A percentile compares a stretch with the other conserved stretches of the same genome.
These are phyloP conservation scores for Catagonus wagneri DNA, from an alignment of 2,113 vertebrate genomes.

Conservation along the genomic window DNA sequence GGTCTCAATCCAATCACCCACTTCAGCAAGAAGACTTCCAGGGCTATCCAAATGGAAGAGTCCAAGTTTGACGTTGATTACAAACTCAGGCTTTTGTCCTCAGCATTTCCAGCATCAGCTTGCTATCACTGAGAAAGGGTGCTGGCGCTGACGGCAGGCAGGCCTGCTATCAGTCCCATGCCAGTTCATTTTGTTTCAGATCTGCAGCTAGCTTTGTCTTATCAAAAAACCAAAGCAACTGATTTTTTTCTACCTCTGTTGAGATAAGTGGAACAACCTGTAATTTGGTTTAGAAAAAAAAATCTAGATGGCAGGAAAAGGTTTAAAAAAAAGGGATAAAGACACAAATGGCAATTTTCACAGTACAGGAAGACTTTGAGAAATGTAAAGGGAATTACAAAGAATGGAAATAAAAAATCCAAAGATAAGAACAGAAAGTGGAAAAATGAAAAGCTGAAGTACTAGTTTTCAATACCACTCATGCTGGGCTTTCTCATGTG, in stretches of 20 bases:
- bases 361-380: neutral
- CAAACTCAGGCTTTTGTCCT: neutral
- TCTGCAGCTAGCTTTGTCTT: neutral
- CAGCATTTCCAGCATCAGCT: neutral
- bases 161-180: neutral
- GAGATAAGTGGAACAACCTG: slow-evolving; percentile 61
- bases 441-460: neutral
- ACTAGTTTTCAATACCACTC: neutral
- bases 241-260: slow-evolving; percentile 56
- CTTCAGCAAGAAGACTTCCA: slow-evolving; percentile 47
- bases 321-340: slow-evolving; percentile 54
- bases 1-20: neutral
- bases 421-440: neutral
- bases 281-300: slow-evolving; percentile 64
- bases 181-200: neutral
- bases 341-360: slow-evolving; percentile 25
- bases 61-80: slow-evolving; percentile 55
- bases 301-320: neutral
- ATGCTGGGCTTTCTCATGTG: neutral
- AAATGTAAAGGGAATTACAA: slow-evolving; percentile 28
- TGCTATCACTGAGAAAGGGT: slow-evolving; percentile 42
- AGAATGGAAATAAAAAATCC: neutral
- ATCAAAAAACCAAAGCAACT: slow-evolving; percentile 28
- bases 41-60: neutral
- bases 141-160: neutral